Percentiles rank a stretch among this genome's conserved stretches.
phyloP scores from a whole-genome alignment of 2,888 invertebrate species.

The Pediacus dermestoides region DNA sequence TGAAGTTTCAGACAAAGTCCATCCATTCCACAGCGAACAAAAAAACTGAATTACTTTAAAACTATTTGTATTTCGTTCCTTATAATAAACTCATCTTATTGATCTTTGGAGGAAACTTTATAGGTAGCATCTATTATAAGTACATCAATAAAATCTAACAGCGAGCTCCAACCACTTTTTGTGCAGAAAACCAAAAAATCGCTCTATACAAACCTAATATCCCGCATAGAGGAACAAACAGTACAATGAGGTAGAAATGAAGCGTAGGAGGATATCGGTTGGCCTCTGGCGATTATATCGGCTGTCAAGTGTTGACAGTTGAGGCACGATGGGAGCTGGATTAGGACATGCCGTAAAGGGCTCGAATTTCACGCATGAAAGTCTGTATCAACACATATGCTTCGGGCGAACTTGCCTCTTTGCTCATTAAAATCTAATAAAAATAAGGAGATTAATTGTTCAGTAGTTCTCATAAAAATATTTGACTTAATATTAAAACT shows the following conservation, averaged over 20 bases:
- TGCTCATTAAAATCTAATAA: not conserved
- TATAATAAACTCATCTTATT: no score
- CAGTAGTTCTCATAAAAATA: no score
- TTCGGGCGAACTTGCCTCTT: not conserved
- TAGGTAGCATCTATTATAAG: not conserved
- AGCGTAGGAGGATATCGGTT: conserved; percentile 35
- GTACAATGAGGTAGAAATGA: conserved; percentile 35
- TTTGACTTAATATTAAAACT: no score
- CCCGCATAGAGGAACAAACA: conserved; percentile 34
- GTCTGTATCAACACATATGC: conserved; percentile 11
- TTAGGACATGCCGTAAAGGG: conserved; percentile 31
- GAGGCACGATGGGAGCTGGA: conserved; percentile 36
- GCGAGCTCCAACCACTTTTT: no score
- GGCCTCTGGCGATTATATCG: conserved; percentile 39
- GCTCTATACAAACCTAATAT: conserved; percentile 27
- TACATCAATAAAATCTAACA: conserved; percentile 14
- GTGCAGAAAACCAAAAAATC: conserved; percentile 17
- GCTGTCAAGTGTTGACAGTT: conserved; percentile 41
- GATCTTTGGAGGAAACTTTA: no score
- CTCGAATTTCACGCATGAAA: conserved; percentile 30
- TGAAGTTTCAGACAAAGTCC: no score
- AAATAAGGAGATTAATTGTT: no score
- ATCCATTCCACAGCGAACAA: no score
- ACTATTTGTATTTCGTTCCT: conserved; percentile 1
- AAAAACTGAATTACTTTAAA: conserved; percentile 6